Base-by-base conservation (phyloP, 2,888 invertebrate genomes). In the Drosophila robusta region DNA sequence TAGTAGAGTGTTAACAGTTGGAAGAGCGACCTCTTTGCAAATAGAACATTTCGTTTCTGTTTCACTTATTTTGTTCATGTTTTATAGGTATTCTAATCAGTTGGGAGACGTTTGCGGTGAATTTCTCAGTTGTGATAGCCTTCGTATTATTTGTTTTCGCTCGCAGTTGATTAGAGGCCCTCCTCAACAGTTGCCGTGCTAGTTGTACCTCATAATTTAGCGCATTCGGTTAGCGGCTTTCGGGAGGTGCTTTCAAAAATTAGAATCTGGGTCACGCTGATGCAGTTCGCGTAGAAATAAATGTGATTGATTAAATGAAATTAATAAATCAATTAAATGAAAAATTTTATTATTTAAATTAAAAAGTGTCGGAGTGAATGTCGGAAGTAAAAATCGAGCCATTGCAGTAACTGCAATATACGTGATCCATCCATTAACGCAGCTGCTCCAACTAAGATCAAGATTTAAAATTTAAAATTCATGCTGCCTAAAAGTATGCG, bases 81-180 rank as follows among this genome's bases (percentile, higher is more conserved):
- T 65, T 54, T 57, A 56, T 64, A 80, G 32, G 58, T 80, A 83
- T 89, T 83, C 87, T 89, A 83, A 83, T 83, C 83, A 89, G 89
- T 44, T 65, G 70, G 26, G 58, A 58, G 71, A 56, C 51, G 71
- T 54, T 62, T 51, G 62, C 62, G 65, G 57, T 36, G 47, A 41
- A 52, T n/a, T 39, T 49, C 55, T 78, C 68, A 88, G 47, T 78
- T 81, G 62, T 65, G 85, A 71, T 78, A 79, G 82, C 89, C 84
- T 66, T 74, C 77, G 60, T 73, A 75, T 58, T 88, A 86, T 86
- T 89, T 89, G 66, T 79, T 51, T 75, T 71, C 61, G 36, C 55
- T 55, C 34, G 32, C 64, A 51, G 55, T 75, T 87, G 83, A 83
- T 87, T 83, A 87, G 84, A 68, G 24, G 56, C 42, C 47, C 63